Base-by-base conservation (phyloP, 2,113 vertebrate species). In the Ochotona curzoniae region DNA sequence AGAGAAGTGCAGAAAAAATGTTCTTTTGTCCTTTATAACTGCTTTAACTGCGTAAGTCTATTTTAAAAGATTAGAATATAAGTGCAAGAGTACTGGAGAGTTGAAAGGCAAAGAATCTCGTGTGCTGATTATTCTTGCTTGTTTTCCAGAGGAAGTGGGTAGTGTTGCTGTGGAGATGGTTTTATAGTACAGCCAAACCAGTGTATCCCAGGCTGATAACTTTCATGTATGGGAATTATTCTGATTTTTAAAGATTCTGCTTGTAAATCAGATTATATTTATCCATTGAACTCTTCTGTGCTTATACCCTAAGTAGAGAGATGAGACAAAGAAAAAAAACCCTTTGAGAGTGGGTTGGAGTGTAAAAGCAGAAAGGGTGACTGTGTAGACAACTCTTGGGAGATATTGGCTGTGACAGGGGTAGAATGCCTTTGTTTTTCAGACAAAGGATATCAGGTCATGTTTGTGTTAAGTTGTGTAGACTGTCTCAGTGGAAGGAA, bases 91-190 rank as follows among this genome's bases (percentile, higher is more conserved):
- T 73, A n/a, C 78, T 91, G 67, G 74, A 80, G 20, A 38, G 61
- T 30, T n/a, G 60, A 81, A 87, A 82, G 38, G 13, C 83, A 74
- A 57, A 76, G 47, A 67, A 73, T 11, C 76, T 17, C 57, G 21
- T 80, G 90, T 85, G 49, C n/a, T 83, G 64, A 64, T 67, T 87
- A 78, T 71, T 91, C 30, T 67, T 79, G 71, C 57, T 83, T 76
- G 28, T 66, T 88, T 63, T 92, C 71, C 32, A 83, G 57, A 88
- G 23, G 63, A 88, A 79, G 51, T 64, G 32, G 71, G 4, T 49
- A 71, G 6, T 73, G 66, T 78, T 83, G 73, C n/a, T 83, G 3
- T 78, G 74, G 73, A 78, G 71, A 73, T 57, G 88, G 71, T 66
- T 83, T 44, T 30, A 32, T 71, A 63, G 38, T 81, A 49, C 63